These are phyloP conservation scores for zebrafish (Danio rerio) DNA, from an alignment of 2,113 vertebrate genomes.

Conservation along the genomic window DNA sequence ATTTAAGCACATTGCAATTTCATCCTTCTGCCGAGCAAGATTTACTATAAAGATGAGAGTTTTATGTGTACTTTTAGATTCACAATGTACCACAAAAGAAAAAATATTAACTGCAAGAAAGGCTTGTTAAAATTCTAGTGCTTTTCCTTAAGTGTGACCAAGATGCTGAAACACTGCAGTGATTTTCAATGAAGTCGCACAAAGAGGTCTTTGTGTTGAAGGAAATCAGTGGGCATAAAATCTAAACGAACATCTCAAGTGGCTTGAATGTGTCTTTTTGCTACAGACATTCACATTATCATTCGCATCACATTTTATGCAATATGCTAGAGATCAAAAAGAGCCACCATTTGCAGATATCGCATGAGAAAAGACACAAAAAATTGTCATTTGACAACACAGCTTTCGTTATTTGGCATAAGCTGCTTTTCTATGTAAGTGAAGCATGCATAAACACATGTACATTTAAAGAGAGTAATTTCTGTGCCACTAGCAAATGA, in stretches of 20 bases:
- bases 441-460: conserved; percentile 50
- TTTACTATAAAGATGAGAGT: not conserved
- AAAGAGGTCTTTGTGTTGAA: conserved; percentile 60
- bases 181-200: conserved; percentile 63
- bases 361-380: not conserved
- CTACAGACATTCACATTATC: conserved; percentile 11
- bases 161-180: conserved; percentile 54
- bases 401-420: conserved; percentile 24
- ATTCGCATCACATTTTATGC: not conserved
- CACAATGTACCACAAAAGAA: not conserved
- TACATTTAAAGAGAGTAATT: conserved; percentile 43
- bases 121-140: conserved; percentile 48
- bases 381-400: not conserved
- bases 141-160: conserved; percentile 44
- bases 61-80: not conserved
- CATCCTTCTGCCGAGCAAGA: not conserved
- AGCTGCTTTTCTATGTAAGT: conserved; percentile 23
- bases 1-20: not conserved
- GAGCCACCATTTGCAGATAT: not conserved
- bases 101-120: not conserved
- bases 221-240: conserved; percentile 41
- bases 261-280: not conserved
- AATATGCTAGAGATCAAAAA: not conserved
- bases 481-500: not conserved
- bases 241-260: conserved; percentile 19